These are phyloP conservation scores for Pyrocephalus nanus DNA, from an alignment of 2,797 vertebrate genomes.

Conservation along the genomic window DNA sequence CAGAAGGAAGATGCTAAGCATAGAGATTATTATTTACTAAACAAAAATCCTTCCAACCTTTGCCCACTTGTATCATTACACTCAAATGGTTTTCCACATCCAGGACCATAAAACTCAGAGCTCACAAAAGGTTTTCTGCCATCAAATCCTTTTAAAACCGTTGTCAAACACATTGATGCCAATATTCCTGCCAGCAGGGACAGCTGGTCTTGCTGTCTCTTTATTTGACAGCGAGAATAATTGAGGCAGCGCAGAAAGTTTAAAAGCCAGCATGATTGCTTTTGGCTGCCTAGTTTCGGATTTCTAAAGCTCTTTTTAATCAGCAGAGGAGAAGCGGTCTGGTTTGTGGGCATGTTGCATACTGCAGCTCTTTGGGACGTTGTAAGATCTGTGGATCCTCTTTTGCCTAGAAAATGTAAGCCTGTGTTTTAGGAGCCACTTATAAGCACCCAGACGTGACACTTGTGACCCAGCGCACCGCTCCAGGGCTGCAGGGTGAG, in stretches of 20 bases:
- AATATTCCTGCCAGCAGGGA: slow-evolving; percentile 55
- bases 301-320: slow-evolving; percentile 56
- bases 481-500: background rate
- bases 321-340: slow-evolving; percentile 10
- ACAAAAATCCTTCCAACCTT: slow-evolving; percentile 10
- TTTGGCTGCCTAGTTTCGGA: slow-evolving; percentile 51
- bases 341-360: background rate
- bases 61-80: background rate
- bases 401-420: background rate
- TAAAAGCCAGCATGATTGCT: slow-evolving; percentile 50
- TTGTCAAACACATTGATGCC: slow-evolving; percentile 41
- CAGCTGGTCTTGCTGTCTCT: slow-evolving; percentile 52
- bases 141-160: slow-evolving; percentile 31
- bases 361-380: background rate
- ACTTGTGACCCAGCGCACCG: background rate
- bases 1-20: background rate
- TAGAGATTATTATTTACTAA: slow-evolving; percentile 7
- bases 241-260: slow-evolving; percentile 46
- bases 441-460: background rate
- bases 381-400: background rate
- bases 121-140: slow-evolving; percentile 39
- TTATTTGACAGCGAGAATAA: slow-evolving; percentile 58
- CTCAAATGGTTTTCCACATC: slow-evolving; percentile 1
- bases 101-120: slow-evolving; percentile 3
- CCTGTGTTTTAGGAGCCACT: background rate